Conservation (phyloP, 2,888 invertebrate genomes). For the Nemurella pictetii region DNA sequence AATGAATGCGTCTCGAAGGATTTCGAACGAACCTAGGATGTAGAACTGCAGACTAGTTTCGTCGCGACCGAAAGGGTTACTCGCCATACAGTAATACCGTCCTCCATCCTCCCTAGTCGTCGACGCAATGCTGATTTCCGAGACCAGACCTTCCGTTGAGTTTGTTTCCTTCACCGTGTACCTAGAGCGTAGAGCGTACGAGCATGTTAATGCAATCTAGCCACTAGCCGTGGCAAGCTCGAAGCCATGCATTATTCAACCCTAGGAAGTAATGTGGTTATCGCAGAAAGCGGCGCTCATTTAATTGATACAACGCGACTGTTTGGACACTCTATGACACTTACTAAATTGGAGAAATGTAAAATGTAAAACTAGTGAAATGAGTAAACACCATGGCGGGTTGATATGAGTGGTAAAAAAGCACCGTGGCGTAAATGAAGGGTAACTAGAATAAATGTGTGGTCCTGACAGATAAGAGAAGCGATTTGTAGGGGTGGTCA, state of each 20-base stretch:
- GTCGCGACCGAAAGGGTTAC: constrained; percentile 65
- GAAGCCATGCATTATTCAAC: too few relatives aligned
- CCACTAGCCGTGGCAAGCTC: background rate
- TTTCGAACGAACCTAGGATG: constrained; percentile 48
- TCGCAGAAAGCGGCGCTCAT: background rate
- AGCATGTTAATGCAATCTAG: too few relatives aligned
- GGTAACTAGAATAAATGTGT: background rate
- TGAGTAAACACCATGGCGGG: too few relatives aligned
- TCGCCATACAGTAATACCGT: constrained; percentile 65
- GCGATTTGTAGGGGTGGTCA: background rate
- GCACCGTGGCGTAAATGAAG: too few relatives aligned
- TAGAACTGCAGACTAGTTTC: constrained; percentile 50
- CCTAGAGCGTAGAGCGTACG: too few relatives aligned
- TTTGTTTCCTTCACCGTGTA: constrained; percentile 52
- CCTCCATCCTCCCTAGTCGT: constrained; percentile 59
- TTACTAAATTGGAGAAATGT: background rate
- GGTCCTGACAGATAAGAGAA: background rate
- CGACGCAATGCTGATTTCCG: constrained; percentile 60
- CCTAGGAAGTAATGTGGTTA: background rate
- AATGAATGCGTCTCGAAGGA: background rate
- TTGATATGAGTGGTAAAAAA: too few relatives aligned
- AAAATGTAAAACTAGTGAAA: too few relatives aligned
- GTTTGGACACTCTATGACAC: too few relatives aligned
- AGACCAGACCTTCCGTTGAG: constrained; percentile 54
- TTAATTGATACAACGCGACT: background rate